A percentile compares a stretch with the other conserved stretches of the same genome.
Conservation (phyloP, 2,797 vertebrate species). For the Antennarius maculatus region DNA sequence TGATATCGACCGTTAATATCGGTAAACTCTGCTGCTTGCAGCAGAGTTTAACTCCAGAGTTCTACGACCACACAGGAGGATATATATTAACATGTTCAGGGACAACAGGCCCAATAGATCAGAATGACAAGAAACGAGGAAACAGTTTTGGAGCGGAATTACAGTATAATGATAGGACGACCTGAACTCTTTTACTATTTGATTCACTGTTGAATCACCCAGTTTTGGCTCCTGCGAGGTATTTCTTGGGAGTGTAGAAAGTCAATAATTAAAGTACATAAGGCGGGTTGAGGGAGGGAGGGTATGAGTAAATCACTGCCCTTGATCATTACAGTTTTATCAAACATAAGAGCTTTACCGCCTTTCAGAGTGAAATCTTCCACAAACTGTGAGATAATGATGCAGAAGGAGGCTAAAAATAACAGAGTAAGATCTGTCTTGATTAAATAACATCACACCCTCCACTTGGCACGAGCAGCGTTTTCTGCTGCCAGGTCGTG, state of each 20-base stretch:
- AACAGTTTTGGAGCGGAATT: background rate
- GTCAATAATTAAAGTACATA: constrained; percentile 45
- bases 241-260: constrained; percentile 31
- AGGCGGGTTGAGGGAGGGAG: constrained; percentile 17
- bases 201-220: constrained; percentile 15
- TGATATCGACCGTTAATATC: too few species aligned
- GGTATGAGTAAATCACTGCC: constrained; percentile 17
- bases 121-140: background rate
- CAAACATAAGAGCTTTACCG: constrained; percentile 21
- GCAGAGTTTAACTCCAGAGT: background rate
- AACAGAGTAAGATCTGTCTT: background rate
- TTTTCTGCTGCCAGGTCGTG: constrained; percentile 20
- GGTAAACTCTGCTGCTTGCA: too few species aligned
- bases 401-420: constrained; percentile 18
- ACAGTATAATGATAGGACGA: constrained; percentile 13
- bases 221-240: constrained; percentile 20
- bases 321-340: constrained; percentile 39
- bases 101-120: constrained; percentile 18
- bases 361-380: constrained; percentile 13
- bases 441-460: constrained; percentile 12
- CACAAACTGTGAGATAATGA: constrained; percentile 9
- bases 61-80: constrained; percentile 17
- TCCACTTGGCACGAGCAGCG: background rate
- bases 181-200: constrained; percentile 11
- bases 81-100: constrained; percentile 29